Conservation (phyloP, 2,797 vertebrate species). For the Pseudochromis fuscus region DNA sequence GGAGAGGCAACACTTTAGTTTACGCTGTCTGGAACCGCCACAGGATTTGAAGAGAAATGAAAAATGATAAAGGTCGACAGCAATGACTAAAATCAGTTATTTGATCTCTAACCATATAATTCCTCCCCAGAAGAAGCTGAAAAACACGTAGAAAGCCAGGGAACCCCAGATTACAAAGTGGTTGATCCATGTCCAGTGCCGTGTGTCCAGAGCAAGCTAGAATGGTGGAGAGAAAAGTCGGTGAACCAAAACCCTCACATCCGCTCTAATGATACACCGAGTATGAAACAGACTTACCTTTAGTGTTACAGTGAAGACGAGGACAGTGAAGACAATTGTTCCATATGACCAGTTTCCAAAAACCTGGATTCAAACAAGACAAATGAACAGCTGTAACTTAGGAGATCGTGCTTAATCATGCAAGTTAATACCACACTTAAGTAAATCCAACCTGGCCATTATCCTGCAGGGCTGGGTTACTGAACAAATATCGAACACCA, state of each 20-base stretch:
- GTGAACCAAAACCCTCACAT: neutral
- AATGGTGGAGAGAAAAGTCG: conserved; percentile 29
- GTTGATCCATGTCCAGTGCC: conserved; percentile 99
- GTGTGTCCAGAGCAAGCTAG: conserved; percentile 96
- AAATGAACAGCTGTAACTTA: conserved; percentile 7
- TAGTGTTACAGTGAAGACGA: conserved; percentile 98
- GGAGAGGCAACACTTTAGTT: conserved; percentile 40
- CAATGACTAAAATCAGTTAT: neutral
- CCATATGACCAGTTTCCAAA: conserved; percentile 98
- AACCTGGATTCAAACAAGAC: conserved; percentile 83
- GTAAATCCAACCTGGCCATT: conserved; percentile 91
- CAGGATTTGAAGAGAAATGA: neutral
- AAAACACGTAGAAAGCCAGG: conserved; percentile 96
- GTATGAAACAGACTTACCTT: conserved; percentile 85
- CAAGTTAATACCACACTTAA: neutral
- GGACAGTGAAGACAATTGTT: conserved; percentile 95
- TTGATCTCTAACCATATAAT: conserved; percentile 91
- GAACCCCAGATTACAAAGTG: conserved; percentile 99
- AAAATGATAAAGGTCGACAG: neutral
- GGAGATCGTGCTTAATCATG: neutral
- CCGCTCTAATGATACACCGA: neutral
- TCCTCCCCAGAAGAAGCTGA: conserved; percentile 99
- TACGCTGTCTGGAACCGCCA: conserved; percentile 7
- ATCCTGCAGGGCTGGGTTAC: conserved; percentile 91
- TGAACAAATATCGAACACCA: conserved; percentile 92